phyloP scores from a whole-genome alignment of 2,797 vertebrate species.

The Enoplosus armatus region DNA sequence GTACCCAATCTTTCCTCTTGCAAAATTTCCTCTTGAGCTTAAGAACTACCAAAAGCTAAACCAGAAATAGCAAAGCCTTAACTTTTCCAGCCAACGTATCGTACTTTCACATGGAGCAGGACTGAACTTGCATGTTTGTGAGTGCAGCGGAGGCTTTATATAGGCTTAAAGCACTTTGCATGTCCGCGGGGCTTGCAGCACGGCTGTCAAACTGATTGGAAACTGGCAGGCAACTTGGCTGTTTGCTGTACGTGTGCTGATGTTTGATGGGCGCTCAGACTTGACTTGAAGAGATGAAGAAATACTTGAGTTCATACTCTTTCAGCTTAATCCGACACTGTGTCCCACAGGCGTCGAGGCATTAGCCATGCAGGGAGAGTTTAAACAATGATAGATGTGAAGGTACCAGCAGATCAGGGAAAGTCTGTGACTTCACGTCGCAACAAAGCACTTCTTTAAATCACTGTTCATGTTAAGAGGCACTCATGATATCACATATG shows the following conservation, averaged over 20 bases:
- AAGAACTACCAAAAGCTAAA: slow-evolving; percentile 14
- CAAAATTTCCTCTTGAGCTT: background rate
- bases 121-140: slow-evolving; percentile 65
- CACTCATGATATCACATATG: background rate
- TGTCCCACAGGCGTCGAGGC: slow-evolving; percentile 9
- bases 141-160: slow-evolving; percentile 38
- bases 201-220: slow-evolving; percentile 59
- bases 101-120: slow-evolving; percentile 45
- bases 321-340: slow-evolving; percentile 45
- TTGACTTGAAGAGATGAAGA: slow-evolving; percentile 52
- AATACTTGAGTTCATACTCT: slow-evolving; percentile 59
- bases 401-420: slow-evolving; percentile 14
- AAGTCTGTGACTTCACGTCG: slow-evolving; percentile 12
- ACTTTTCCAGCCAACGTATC: slow-evolving; percentile 19
- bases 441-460: slow-evolving; percentile 29
- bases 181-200: slow-evolving; percentile 36
- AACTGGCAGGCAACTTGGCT: slow-evolving; percentile 45
- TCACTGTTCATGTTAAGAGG: slow-evolving; percentile 19
- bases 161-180: slow-evolving; percentile 49
- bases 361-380: slow-evolving; percentile 7
- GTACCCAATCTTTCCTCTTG: background rate
- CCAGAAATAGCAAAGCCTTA: slow-evolving; percentile 4
- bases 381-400: slow-evolving; percentile 35
- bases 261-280: slow-evolving; percentile 44
- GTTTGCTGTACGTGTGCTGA: slow-evolving; percentile 42